Base-by-base conservation (phyloP, 2,888 invertebrate species). In the Diplolepis rosae region DNA sequence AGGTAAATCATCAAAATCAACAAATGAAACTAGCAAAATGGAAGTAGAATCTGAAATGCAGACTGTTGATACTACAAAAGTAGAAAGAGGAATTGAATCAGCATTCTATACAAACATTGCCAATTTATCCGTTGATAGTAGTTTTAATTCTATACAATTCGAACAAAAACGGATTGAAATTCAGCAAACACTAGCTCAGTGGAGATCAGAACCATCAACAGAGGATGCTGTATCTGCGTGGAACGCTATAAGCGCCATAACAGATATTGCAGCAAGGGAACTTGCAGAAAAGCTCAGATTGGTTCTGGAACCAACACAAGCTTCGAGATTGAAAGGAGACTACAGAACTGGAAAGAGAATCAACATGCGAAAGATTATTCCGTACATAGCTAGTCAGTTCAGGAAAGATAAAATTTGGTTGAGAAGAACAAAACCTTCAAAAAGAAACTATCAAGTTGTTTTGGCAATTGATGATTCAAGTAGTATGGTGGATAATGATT, bases 351-450 rank as follows among this genome's bases (percentile, higher is more conserved):
- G 99, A 0, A 95, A 97, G 74, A 92, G 99, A 6, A 95, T 99
- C 66, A 99, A 99, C 90, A 99, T 99, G 99, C 93, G 98, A 54
- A 96, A 96, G 87, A 95, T 99, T 68, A 98, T 99, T 85, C 97
- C 99, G 0, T 99, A 99, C 90, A 98, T 99, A 79, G 99, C 99
- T 18, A 98, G 98, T 74, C 96, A 99, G 89, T 99, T 98, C 90
- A 93, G 99, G 52, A 99, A 99, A 88, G 99, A 99, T 88, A 98
- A 98, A 89, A 99, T 99, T 84, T 99, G 99, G 99, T 87, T 99
- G 83, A 91, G 99, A 13, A 91, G 99, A 68, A 98, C 97, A 0
- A 97, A 97, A 88, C 98, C 98, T 0, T 97, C 96, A 0, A 96
- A 97, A 85, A 91, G 99, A 61, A 95, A 99, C 81, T 99, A 99